Base-by-base conservation (phyloP, 2,113 vertebrate species). In the Illadopsis cleaveri region DNA sequence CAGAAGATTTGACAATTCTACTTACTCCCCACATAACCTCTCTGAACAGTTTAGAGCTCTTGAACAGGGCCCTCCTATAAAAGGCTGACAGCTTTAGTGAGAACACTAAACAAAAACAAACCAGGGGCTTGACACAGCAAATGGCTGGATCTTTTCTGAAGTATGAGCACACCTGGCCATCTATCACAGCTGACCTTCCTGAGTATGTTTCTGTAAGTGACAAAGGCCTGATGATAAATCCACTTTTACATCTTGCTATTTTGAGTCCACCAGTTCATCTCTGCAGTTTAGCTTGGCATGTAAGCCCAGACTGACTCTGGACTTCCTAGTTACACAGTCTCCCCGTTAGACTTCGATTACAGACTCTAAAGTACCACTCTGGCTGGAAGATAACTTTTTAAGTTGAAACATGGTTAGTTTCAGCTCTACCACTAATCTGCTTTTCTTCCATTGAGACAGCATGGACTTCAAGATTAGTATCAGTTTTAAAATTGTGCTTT, bases 1-100 rank as follows among this genome's bases (percentile, higher is more conserved):
- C 50, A 54, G 30, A 83, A 56, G 68, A 60, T 6, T 5, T 66
- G 28, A 58, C 24, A 37, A 21, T 53, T 82, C 38, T 31, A 11
- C 17, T 48, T 35, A 31, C 1, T 47, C 7, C 54, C 27, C 5
- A 6, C 7, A 12, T 5, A 35, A 4, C 6, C 5, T 8, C 28
- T 65, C 35, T 53, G 22, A 78, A 35, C 12, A 72, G 35, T 38
- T 45, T 11, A 56, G 19, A 38, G 37, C 23, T 53, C 31, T 53
- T 58, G 10, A 40, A 68, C 12, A 79, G n/a, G 12, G 27, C 3
- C 20, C 11, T 65, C 35, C 37, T 48, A 4, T 37, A 8, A 27
- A 70, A 40, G 14, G 53, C 48, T 23, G 12, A 45, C 2, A 75
- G 12, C 5, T 6, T 50, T 12, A 14, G 10, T 8, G 4, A 88